Evolutionary conservation across 2,113 vertebrate genomes (phyloP).

Genomic region (Anolis sagrei): DNA sequence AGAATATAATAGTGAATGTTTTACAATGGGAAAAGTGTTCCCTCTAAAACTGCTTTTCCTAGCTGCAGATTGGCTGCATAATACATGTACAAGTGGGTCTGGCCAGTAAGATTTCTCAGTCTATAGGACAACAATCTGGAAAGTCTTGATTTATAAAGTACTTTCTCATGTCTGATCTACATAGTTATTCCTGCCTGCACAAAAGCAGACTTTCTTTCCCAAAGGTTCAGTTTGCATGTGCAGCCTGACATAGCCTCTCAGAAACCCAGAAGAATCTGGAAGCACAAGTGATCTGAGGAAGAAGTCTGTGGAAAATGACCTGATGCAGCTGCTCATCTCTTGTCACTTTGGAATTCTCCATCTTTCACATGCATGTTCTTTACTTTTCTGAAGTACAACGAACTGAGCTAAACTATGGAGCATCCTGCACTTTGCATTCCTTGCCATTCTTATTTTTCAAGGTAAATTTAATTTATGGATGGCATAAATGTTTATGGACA

Average conservation of each 20-base stretch:
- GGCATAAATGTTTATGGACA: background rate
- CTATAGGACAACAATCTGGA: background rate
- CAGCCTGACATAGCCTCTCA: background rate
- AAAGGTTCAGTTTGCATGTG: background rate
- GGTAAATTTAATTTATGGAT: background rate
- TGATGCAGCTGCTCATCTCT: too few relatives aligned
- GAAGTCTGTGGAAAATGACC: too few relatives aligned
- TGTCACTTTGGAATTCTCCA: too few relatives aligned
- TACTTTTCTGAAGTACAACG: background rate
- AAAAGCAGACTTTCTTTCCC: background rate
- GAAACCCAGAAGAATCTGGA: background rate
- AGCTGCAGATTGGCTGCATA: background rate
- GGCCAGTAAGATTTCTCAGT: background rate
- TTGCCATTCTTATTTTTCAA: background rate
- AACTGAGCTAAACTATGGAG: background rate
- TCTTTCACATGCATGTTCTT: background rate
- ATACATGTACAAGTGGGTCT: background rate
- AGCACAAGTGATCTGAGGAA: too few relatives aligned
- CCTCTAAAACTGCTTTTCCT: background rate
- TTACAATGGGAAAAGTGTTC: background rate
- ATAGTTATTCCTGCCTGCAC: background rate
- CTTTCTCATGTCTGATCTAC: background rate
- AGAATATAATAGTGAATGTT: constrained; percentile 4
- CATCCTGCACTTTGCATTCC: background rate
- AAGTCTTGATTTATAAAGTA: background rate